Evolutionary conservation across 2,797 vertebrate genomes (phyloP).

Genomic region (Acipenser ruthenus): DNA sequence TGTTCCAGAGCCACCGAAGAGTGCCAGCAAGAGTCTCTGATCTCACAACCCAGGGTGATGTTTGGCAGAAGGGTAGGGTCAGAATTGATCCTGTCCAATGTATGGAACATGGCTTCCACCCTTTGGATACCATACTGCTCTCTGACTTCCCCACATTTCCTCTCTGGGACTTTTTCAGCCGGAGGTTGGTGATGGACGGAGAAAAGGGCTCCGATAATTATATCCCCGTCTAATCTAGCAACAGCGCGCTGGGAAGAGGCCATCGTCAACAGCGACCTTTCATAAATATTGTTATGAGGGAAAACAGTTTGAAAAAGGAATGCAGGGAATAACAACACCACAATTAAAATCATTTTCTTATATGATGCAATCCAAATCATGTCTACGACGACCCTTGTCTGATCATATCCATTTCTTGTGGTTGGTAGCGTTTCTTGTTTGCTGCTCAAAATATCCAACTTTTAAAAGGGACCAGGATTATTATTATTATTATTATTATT

Average conservation of each 20-base stretch:
- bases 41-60: slow-evolving; percentile 93
- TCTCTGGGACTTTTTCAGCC: slow-evolving; percentile 87
- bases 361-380: slow-evolving; percentile 60
- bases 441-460: slow-evolving; percentile 36
- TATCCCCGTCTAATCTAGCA: slow-evolving; percentile 93
- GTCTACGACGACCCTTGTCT: slow-evolving; percentile 36
- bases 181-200: slow-evolving; percentile 96
- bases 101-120: slow-evolving; percentile 97
- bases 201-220: slow-evolving; percentile 96
- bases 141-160: slow-evolving; percentile 92
- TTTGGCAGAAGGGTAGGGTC: slow-evolving; percentile 85
- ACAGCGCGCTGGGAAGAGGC: slow-evolving; percentile 77
- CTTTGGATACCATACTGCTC: slow-evolving; percentile 98
- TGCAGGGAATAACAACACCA: slow-evolving; percentile 60
- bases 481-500: slow-evolving; percentile 34
- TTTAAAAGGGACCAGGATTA: slow-evolving; percentile 33
- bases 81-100: slow-evolving; percentile 89
- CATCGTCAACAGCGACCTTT: slow-evolving; percentile 59
- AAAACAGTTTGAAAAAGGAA: slow-evolving; percentile 60
- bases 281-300: slow-evolving; percentile 52
- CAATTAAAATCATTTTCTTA: slow-evolving; percentile 72
- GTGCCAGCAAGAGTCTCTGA: slow-evolving; percentile 97
- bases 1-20: slow-evolving; percentile 95
- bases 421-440: slow-evolving; percentile 20
- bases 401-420: slow-evolving; percentile 44